Base-by-base conservation (phyloP, 1,140 invertebrate genomes). In the Lutraria rhynchaena region DNA sequence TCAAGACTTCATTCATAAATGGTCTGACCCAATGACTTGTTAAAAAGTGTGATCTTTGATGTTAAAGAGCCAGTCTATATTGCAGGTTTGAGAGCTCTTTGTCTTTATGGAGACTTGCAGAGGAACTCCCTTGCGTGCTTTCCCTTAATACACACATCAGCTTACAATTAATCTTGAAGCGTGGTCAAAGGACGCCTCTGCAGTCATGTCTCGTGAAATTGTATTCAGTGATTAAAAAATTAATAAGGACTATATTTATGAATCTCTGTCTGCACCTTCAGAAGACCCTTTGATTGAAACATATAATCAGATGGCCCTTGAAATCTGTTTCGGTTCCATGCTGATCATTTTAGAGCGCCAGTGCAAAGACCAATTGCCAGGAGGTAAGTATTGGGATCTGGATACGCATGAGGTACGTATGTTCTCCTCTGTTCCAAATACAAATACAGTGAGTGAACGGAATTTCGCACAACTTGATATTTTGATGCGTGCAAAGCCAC, bases 381-480 rank as follows among this genome's bases (percentile, higher is more conserved):
- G 46, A 13, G 46, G 46, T 13, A 49, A 49, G n/a, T 44, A 61
- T 29, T 61, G 58, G 58, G 58, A 44, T 37, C 33, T 37, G 7
- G 37, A 65, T 3, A 22, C 37, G 24, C 19, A 5, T n/a, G n/a
- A 3, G 3, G 11, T 11, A 35, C 31, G 33, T 7, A 7, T 11
- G 11, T 5, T 65, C 11, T 22, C 5, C 22, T 15, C 31, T 35
- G 37, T 35, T 11, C 61, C 61, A 37, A 37, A 19, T 19, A 65
- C 61, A 7, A 65, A 65, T 22, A 65, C 61, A 11, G 5, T 35
- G 1, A 35, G 31, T 3, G 61, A 37, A 27, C 5, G 61, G 37
- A 35, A 65, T 22, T 65, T 65, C 41, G 31, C 61, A 29, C 31
- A 44, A n/a, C 41, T 65, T 24, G 61, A 65, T 65, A 31, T 65